A percentile compares a stretch with the other conserved stretches of the same genome.
phyloP scores from a whole-genome alignment of 2,888 invertebrate genomes.

The Platycheirus albimanus region DNA sequence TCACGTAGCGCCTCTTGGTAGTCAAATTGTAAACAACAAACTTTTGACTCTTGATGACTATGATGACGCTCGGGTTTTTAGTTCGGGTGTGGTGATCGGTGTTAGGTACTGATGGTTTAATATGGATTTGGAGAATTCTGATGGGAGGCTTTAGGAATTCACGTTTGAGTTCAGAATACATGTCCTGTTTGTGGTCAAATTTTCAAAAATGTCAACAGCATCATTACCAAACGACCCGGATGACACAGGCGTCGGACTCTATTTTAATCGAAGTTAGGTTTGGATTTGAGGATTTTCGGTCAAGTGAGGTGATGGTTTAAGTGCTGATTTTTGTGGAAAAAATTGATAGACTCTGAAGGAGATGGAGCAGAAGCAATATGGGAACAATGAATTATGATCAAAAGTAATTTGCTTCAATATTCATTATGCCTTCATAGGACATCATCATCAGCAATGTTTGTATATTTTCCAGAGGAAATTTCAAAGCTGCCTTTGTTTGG shows the following conservation, averaged over 20 bases:
- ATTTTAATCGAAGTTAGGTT: conserved; percentile 30
- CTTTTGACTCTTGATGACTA: conserved; percentile 31
- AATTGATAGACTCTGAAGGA: neutral
- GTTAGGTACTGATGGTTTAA: neutral
- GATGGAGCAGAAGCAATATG: neutral
- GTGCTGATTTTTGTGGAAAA: neutral
- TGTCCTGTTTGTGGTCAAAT: conserved; percentile 47
- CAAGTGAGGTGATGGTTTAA: neutral
- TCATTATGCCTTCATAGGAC: conserved; percentile 30
- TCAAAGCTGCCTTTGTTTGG: no score
- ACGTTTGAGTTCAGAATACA: conserved; percentile 25
- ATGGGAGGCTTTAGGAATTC: conserved; percentile 25
- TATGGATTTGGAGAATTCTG: neutral
- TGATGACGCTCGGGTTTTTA: neutral
- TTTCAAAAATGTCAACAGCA: conserved; percentile 35
- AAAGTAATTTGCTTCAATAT: conserved; percentile 49
- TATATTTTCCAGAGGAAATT: no score
- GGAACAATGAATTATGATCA: conserved; percentile 38
- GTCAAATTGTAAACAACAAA: conserved; percentile 67
- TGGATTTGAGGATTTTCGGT: neutral
- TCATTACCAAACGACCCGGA: conserved; percentile 9
- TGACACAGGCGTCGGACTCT: conserved; percentile 3
- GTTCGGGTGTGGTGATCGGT: neutral
- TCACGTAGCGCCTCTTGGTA: conserved; percentile 63
- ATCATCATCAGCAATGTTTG: no score